These are phyloP conservation scores for Ochotona curzoniae DNA, from an alignment of 2,113 vertebrate genomes.

Conservation along the genomic window DNA sequence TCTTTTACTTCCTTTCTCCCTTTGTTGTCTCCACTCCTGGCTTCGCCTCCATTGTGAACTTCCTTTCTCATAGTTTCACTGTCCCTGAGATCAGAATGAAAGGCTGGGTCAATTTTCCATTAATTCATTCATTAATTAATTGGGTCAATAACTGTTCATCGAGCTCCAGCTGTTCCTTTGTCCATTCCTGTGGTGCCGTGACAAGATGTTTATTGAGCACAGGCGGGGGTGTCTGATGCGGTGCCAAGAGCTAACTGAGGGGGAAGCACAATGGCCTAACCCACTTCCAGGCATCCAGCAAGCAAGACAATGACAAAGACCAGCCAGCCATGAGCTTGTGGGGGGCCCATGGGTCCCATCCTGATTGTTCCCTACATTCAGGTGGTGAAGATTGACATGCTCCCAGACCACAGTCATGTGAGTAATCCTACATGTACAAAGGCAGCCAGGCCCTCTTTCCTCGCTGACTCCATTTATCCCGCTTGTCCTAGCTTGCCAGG, in stretches of 20 bases:
- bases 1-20: background rate
- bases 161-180: constrained; percentile 56
- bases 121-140: constrained; percentile 68
- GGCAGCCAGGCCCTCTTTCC: background rate
- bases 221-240: background rate
- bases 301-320: background rate
- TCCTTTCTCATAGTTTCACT: constrained; percentile 18
- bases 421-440: background rate
- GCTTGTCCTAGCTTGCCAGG: background rate
- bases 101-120: constrained; percentile 57
- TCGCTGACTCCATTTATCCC: background rate
- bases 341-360: background rate
- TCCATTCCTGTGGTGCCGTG: constrained; percentile 3
- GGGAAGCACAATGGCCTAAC: background rate
- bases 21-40: background rate
- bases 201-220: constrained; percentile 51
- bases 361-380: background rate
- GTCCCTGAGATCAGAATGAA: constrained; percentile 40
- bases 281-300: background rate
- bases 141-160: constrained; percentile 53
- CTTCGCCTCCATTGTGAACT: background rate
- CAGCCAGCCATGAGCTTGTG: background rate
- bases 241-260: background rate
- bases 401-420: no score
- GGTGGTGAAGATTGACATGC: background rate